Conservation (phyloP, 2,888 invertebrate species). For the Cancer borealis region DNA sequence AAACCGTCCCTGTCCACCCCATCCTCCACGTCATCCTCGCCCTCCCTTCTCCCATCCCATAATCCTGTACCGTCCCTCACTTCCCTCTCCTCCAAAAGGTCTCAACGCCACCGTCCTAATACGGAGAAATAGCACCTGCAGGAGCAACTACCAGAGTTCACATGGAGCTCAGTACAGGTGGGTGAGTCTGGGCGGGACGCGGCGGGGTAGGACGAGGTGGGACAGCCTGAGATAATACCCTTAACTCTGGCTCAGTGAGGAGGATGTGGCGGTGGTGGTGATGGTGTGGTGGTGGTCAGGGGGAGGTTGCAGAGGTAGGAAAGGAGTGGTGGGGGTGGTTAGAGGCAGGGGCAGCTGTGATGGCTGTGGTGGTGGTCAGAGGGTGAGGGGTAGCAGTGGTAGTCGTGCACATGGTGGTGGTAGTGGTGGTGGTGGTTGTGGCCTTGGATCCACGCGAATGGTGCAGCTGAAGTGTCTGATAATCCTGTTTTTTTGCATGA, state of each 20-base stretch:
- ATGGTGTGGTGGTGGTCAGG: neutral
- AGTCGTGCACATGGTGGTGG: neutral
- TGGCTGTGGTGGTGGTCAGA: neutral
- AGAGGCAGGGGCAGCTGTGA: neutral
- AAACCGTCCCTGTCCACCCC: neutral
- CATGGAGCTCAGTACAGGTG: constrained; percentile 1
- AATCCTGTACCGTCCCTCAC: neutral
- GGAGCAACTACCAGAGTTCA: neutral
- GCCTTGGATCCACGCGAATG: constrained; percentile 37
- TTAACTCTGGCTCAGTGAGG: neutral
- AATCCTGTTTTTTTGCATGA: constrained; percentile 21
- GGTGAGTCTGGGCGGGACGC: neutral
- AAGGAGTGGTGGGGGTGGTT: neutral
- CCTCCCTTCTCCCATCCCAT: neutral
- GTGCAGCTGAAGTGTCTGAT: constrained; percentile 35
- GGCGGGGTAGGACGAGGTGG: neutral
- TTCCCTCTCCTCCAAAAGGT: neutral
- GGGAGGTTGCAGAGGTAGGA: neutral
- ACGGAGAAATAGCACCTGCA: constrained; percentile 23
- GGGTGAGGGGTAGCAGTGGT: neutral
- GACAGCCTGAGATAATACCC: neutral
- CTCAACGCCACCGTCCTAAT: neutral
- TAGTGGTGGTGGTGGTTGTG: neutral
- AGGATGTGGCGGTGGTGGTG: neutral
- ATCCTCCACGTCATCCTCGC: neutral